Base-by-base conservation (phyloP, 1,140 invertebrate genomes). In the Trichonephila inaurata region DNA sequence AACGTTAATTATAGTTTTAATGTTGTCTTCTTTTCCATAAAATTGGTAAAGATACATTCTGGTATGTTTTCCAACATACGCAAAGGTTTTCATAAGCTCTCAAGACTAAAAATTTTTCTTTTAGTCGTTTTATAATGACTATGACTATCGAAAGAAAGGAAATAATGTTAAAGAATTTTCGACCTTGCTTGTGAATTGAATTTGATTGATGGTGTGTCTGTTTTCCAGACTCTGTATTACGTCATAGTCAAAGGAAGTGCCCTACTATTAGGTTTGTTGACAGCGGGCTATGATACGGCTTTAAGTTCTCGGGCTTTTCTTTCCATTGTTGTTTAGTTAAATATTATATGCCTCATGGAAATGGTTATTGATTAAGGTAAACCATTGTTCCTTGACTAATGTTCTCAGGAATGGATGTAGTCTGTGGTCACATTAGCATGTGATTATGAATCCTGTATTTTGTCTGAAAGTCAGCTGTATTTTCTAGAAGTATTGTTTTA, bases 131-230 rank as follows among this genome's bases (percentile, higher is more conserved):
- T 40, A 44, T 44, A 44, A 44, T 33, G 72, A 81, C 0, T 81
- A 14, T 87, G 33, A 4, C 33, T 40, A 61, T 64, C 8, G 40
- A 64, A 61, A 90, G n/a, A 83, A 64, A 64, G 10, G 44, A 83
- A 82, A n/a, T 28, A 21, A 28, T 19, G 60, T 10, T 16, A 40
- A 91, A 62, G 44, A 58, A 33, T 82, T 81, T 33, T 51, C 82
- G 89, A 91, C 58, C 89, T 91, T 82, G 58, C 19, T 2, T 64
- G 14, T 24, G 18, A 82, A 91, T 91, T 82, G 58, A 82, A 33
- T 58, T n/a, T 91, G 72, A 91, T 62, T 81, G 51, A 51, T 51
- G 51, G 51, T 58, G 77, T 51, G 44, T 58, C 88, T 33, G 8
- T 60, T 24, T 58, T n/a, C 82, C 16, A 18, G 61, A 62, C 61